phyloP scores from a whole-genome alignment of 2,888 invertebrate genomes.

The Philonicus albiceps region DNA sequence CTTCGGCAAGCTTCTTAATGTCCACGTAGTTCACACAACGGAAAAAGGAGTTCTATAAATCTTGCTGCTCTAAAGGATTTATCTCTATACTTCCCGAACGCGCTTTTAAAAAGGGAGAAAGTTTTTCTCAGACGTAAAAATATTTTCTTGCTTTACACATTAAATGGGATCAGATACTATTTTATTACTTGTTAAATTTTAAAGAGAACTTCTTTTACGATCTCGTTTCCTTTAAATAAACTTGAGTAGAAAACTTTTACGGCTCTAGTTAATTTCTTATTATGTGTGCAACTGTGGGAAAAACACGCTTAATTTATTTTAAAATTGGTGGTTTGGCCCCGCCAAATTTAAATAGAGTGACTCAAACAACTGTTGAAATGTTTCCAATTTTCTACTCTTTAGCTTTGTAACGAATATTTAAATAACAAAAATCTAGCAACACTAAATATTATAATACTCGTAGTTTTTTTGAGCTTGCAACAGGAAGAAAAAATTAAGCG shows the following conservation, averaged over 20 bases:
- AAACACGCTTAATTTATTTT: not conserved
- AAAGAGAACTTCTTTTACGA: not conserved
- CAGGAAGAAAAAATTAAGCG: no score
- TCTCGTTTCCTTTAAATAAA: not conserved
- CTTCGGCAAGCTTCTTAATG: not conserved
- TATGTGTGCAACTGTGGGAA: not conserved
- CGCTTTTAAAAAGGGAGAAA: not conserved
- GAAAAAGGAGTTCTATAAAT: not conserved
- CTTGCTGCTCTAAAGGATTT: not conserved
- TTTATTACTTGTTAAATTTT: not conserved
- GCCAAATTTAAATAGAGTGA: no score
- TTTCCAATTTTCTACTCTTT: no score
- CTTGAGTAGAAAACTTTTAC: not conserved
- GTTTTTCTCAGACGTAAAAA: not conserved
- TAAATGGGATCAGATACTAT: not conserved
- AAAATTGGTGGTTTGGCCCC: not conserved
- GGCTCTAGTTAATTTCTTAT: not conserved
- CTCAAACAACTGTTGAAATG: no score
- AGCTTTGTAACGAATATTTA: no score
- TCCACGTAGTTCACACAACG: not conserved
- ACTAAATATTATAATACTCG: no score
- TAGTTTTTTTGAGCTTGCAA: no score
- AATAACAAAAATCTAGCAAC: no score
- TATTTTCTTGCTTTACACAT: not conserved
- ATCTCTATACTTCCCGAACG: not conserved